These are phyloP conservation scores for Phacellophora camtschatica DNA, from an alignment of 30 jellyfish, hydroid and myxozoan species.

Conservation along the genomic window DNA sequence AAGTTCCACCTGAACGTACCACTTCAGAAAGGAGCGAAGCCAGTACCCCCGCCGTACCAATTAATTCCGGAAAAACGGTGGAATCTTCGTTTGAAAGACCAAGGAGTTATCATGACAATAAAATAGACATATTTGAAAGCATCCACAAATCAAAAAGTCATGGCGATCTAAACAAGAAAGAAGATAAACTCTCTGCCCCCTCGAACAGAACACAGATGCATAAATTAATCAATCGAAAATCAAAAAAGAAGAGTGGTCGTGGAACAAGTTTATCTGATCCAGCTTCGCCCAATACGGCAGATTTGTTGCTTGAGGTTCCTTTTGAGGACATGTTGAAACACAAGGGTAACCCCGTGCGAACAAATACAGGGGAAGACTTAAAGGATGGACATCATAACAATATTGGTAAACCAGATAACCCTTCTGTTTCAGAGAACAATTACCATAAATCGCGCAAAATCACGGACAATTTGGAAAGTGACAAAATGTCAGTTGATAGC, in stretches of 20 bases:
- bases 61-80: neutral
- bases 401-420: neutral
- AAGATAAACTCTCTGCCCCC: conserved; percentile 6
- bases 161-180: conserved; percentile 2
- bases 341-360: neutral
- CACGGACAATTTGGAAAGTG: neutral
- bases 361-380: neutral
- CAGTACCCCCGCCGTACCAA: neutral
- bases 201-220: conserved; percentile 52
- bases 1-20: conserved; percentile 31
- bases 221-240: conserved; percentile 20
- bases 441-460: neutral
- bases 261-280: conserved; percentile 44
- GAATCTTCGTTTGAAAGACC: neutral
- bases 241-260: conserved; percentile 26
- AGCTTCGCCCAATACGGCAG: conserved; percentile 41
- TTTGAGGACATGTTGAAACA: conserved; percentile 65
- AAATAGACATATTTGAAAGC: neutral
- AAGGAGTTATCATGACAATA: conserved; percentile 5
- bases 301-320: conserved; percentile 51
- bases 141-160: conserved; percentile 28
- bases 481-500: neutral
- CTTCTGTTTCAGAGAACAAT: neutral
- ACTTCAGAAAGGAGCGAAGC: conserved; percentile 33
- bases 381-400: neutral